Conservation (phyloP, 2,113 vertebrate genomes). For the Phrynocephalus versicolor region DNA sequence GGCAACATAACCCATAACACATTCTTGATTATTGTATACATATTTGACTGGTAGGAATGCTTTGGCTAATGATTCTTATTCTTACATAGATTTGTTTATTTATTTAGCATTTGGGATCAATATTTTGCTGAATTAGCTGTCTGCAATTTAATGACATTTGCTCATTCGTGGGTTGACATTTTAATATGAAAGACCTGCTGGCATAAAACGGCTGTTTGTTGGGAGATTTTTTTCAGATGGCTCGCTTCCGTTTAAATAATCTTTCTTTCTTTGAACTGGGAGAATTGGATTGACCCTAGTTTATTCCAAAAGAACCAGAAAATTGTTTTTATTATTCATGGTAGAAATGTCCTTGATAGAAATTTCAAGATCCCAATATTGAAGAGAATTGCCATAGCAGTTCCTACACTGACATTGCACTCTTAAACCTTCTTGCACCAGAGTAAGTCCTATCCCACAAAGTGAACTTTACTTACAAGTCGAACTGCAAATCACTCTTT, state of each 20-base stretch:
- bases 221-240: constrained; percentile 43
- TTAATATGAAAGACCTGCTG: constrained; percentile 59
- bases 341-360: background rate
- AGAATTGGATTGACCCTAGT: constrained; percentile 10
- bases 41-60: constrained; percentile 58
- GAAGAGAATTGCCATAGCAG: background rate
- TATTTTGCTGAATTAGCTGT: constrained; percentile 65
- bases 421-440: background rate
- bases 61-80: constrained; percentile 57
- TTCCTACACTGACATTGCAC: background rate
- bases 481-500: background rate
- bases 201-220: constrained; percentile 49
- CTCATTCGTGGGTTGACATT: constrained; percentile 64
- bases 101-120: constrained; percentile 57
- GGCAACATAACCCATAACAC: background rate
- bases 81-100: constrained; percentile 59
- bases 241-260: constrained; percentile 23
- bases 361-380: background rate
- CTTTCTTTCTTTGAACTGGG: constrained; percentile 17
- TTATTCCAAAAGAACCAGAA: constrained; percentile 2
- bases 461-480: background rate
- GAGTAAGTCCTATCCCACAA: background rate
- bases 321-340: constrained; percentile 10
- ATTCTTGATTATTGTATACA: constrained; percentile 30
- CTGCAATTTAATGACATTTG: constrained; percentile 65